These are phyloP conservation scores for Trachelus stipa DNA, from an alignment of 2,888 invertebrate genomes.

Conservation along the genomic window DNA sequence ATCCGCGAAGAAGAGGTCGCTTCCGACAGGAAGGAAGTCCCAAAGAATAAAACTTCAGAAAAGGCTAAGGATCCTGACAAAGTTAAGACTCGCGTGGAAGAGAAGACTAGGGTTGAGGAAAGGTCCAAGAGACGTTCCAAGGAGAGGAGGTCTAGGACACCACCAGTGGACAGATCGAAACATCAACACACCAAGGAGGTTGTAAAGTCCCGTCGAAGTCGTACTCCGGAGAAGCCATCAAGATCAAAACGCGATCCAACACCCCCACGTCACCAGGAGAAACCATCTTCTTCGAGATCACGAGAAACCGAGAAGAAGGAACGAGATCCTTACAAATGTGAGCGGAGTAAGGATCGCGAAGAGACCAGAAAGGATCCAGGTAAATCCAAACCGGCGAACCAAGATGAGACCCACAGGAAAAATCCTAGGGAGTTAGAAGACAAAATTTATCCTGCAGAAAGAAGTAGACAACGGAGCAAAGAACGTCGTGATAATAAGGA, in stretches of 20 bases:
- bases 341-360: slow-evolving; percentile 57
- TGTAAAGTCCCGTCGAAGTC: slow-evolving; percentile 52
- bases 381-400: slow-evolving; percentile 48
- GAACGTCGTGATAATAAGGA: slow-evolving; percentile 58
- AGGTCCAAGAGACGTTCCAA: slow-evolving; percentile 55
- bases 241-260: slow-evolving; percentile 51
- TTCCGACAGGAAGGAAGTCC: slow-evolving; percentile 30
- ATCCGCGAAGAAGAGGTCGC: slow-evolving; percentile 37
- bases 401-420: slow-evolving; percentile 64
- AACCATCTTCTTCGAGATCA: slow-evolving; percentile 39
- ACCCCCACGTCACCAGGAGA: slow-evolving; percentile 51
- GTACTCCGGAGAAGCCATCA: slow-evolving; percentile 57
- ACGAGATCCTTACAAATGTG: slow-evolving; percentile 55
- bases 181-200: slow-evolving; percentile 54
- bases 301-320: slow-evolving; percentile 57
- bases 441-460: slow-evolving; percentile 69
- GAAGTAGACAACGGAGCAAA: slow-evolving; percentile 68
- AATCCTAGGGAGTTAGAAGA: slow-evolving; percentile 58
- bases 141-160: slow-evolving; percentile 60
- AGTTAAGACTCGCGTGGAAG: slow-evolving; percentile 50
- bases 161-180: slow-evolving; percentile 53
- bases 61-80: slow-evolving; percentile 55
- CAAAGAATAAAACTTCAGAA: slow-evolving; percentile 45
- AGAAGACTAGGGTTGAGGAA: slow-evolving; percentile 51
- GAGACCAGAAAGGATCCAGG: slow-evolving; percentile 48